These are phyloP conservation scores for Carassius carassius DNA, from an alignment of 2,113 vertebrate species.

Conservation along the genomic window DNA sequence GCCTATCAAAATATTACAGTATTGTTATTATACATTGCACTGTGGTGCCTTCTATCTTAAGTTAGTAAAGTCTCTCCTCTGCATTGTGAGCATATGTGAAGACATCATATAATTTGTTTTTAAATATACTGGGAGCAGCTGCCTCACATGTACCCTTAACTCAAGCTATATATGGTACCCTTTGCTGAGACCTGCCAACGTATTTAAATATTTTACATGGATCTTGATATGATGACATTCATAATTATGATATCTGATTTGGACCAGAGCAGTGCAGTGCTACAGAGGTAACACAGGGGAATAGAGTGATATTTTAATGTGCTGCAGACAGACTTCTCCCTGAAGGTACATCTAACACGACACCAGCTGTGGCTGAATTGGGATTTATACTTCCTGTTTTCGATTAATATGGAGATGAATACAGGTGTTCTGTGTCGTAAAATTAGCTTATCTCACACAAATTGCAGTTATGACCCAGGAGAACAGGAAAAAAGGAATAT, in stretches of 20 bases:
- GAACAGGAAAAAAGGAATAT: conserved; percentile 57
- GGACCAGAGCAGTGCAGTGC: conserved; percentile 58
- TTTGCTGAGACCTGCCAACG: conserved; percentile 68
- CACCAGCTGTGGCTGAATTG: conserved; percentile 78
- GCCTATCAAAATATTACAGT: background rate
- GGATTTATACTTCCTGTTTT: conserved; percentile 82
- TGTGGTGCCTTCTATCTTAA: background rate
- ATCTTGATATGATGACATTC: conserved; percentile 75
- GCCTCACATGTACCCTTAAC: background rate
- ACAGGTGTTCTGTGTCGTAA: conserved; percentile 78
- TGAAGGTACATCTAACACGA: conserved; percentile 78
- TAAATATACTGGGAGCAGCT: background rate
- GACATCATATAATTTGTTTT: background rate
- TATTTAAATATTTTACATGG: conserved; percentile 76
- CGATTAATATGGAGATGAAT: conserved; percentile 84
- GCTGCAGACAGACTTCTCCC: conserved; percentile 75
- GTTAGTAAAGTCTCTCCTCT: background rate
- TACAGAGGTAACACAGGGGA: conserved; percentile 54
- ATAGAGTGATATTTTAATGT: conserved; percentile 74
- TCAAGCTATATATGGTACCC: too few species aligned
- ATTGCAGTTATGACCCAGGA: conserved; percentile 76
- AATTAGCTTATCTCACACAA: conserved; percentile 81
- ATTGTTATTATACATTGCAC: background rate
- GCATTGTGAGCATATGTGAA: background rate
- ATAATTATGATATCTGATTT: conserved; percentile 80